Conservation (phyloP, 2,888 invertebrate genomes). For the Phrixothrix hirtus region DNA sequence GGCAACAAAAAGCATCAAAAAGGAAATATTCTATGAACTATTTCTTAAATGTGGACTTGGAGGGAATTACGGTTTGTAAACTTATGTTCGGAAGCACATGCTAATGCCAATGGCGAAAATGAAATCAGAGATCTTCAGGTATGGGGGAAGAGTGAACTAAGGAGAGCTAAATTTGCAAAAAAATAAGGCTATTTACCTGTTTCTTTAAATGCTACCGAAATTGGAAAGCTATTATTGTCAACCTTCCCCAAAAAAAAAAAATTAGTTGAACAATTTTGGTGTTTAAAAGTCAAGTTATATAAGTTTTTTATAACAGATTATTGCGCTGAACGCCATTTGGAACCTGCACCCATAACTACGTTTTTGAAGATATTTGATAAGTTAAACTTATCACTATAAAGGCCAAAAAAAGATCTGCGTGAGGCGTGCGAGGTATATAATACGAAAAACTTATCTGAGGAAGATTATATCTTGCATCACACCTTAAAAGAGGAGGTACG, state of each 20-base stretch:
- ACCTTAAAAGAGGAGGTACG: background rate
- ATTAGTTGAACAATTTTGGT: background rate
- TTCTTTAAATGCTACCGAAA: constrained; percentile 1
- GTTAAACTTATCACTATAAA: background rate
- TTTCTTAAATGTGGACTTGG: background rate
- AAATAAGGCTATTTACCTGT: background rate
- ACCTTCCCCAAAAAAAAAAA: background rate
- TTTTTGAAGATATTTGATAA: background rate
- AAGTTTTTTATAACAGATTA: background rate
- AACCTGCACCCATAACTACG: background rate
- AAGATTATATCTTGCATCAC: background rate
- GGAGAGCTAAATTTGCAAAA: background rate
- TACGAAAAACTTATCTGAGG: background rate
- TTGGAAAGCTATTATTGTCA: background rate
- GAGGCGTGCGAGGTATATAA: background rate
- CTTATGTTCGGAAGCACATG: background rate
- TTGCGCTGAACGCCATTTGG: background rate
- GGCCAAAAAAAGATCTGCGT: background rate
- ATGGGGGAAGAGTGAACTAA: background rate
- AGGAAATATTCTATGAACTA: constrained; percentile 3
- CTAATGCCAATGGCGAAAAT: too few species aligned
- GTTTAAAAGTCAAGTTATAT: background rate
- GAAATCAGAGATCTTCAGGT: too few species aligned
- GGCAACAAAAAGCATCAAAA: constrained; percentile 1
- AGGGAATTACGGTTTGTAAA: constrained; percentile 1